A percentile compares a stretch with the other conserved stretches of the same genome.
These are phyloP conservation scores for Silurus meridionalis DNA, from an alignment of 2,113 vertebrate species.

Conservation along the genomic window DNA sequence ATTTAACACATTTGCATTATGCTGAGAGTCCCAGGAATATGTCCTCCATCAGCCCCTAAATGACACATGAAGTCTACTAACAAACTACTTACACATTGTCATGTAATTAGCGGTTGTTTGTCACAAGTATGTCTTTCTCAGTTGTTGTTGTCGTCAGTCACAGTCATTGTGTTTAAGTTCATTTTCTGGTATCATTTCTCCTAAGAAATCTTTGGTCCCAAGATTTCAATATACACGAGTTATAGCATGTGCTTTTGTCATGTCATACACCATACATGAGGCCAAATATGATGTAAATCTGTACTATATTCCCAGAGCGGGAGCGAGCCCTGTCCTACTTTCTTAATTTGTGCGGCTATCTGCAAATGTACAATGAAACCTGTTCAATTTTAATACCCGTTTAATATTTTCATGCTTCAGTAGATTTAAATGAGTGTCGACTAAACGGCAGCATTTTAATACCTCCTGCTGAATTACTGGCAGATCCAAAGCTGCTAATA, in stretches of 20 bases:
- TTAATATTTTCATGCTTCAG: background rate
- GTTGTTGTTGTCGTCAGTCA: no score
- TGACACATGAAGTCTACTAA: no score
- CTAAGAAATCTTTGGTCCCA: background rate
- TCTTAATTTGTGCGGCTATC: background rate
- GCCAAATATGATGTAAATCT: background rate
- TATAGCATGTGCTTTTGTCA: background rate
- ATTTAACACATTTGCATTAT: background rate
- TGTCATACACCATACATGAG: background rate
- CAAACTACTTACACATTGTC: no score
- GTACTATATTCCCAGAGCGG: background rate
- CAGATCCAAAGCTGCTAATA: slow-evolving; percentile 3
- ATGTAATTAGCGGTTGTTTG: no score
- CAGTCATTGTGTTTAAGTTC: no score
- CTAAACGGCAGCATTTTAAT: background rate
- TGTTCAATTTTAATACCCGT: background rate
- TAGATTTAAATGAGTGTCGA: background rate
- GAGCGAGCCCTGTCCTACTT: background rate
- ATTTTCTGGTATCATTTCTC: no score
- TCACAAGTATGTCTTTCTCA: no score
- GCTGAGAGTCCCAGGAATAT: no score
- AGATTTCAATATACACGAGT: background rate
- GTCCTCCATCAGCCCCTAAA: no score
- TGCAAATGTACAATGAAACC: background rate
- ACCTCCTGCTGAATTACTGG: background rate